Conservation (phyloP, 2,888 invertebrate genomes). For the Byasa hedistus region DNA sequence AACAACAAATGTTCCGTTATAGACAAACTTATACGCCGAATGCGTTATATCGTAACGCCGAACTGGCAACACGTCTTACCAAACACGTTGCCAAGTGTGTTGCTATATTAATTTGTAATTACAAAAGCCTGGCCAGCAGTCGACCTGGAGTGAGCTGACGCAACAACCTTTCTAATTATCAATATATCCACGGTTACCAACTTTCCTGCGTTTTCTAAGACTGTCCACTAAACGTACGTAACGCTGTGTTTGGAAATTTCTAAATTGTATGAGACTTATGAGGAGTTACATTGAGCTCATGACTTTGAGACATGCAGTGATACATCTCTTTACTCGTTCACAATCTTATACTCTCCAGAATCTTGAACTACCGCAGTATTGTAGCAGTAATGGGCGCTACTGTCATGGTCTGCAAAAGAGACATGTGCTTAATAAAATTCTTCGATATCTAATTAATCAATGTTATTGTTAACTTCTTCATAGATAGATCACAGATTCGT, state of each 20-base stretch:
- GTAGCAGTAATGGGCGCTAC: no score
- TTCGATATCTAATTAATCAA: no score
- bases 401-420: no score
- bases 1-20: conserved; percentile 8
- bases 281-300: background rate
- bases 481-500: no score
- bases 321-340: background rate
- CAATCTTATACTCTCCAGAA: background rate
- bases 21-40: conserved; percentile 1
- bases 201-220: background rate
- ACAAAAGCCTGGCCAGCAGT: conserved; percentile 38
- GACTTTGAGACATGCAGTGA: background rate
- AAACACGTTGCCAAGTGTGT: conserved; percentile 33
- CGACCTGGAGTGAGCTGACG: conserved; percentile 31
- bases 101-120: conserved; percentile 39
- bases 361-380: background rate
- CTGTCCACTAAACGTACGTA: background rate
- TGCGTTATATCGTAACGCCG: conserved; percentile 13
- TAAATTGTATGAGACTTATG: no score
- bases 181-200: conserved; percentile 32
- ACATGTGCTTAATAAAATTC: no score
- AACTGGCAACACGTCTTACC: conserved; percentile 25
- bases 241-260: background rate
- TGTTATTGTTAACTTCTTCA: no score
- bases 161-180: conserved; percentile 37